Conservation (phyloP, 1,140 invertebrate species). For the Luehdorfia chinensis region DNA sequence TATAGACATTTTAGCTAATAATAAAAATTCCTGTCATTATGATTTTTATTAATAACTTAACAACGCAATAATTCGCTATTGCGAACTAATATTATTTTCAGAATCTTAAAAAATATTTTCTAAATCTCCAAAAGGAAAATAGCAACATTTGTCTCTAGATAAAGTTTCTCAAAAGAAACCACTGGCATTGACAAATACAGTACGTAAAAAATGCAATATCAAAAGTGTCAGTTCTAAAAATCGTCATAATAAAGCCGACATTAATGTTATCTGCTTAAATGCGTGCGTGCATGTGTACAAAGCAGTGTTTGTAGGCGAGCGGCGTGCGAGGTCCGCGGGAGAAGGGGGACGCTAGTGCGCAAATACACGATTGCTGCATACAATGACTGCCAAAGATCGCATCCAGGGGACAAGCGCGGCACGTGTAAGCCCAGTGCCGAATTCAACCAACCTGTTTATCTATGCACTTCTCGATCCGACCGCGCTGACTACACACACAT, state of each 20-base stretch:
- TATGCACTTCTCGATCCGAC: conserved; percentile 29
- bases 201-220: no score
- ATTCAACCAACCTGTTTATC: conserved; percentile 26
- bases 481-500: background rate
- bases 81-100: no score
- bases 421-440: conserved; percentile 68
- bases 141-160: no score
- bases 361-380: conserved; percentile 67
- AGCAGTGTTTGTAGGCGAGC: conserved; percentile 17
- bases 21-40: no score
- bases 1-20: no score
- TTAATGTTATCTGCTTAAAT: background rate
- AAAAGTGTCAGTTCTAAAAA: background rate
- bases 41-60: no score
- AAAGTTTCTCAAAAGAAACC: no score
- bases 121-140: no score
- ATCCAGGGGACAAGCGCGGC: conserved; percentile 63
- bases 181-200: no score
- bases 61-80: no score
- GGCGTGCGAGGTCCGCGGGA: conserved; percentile 20
- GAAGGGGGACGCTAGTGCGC: conserved; percentile 42
- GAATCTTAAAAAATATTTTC: no score
- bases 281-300: background rate
- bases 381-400: conserved; percentile 72
- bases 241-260: background rate